phyloP scores from a whole-genome alignment of 2,113 vertebrate species.

The Odontophorus gujanensis region DNA sequence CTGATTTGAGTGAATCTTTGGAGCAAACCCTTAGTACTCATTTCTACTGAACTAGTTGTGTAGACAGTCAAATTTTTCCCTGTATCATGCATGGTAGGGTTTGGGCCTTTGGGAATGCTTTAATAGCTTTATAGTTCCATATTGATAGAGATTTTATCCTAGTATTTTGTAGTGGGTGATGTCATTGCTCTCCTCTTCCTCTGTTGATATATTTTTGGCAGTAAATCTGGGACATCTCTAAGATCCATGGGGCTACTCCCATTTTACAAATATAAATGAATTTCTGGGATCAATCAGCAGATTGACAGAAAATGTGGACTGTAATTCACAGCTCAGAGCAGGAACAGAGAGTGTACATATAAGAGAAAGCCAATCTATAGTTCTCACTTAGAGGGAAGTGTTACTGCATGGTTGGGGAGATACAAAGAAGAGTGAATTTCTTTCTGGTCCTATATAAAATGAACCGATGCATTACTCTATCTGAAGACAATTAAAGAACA shows the following conservation, averaged over 20 bases:
- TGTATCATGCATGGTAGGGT: background rate
- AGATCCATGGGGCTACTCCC: background rate
- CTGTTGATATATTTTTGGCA: background rate
- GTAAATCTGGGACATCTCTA: background rate
- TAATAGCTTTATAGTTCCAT: background rate
- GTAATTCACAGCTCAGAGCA: background rate
- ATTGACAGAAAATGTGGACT: background rate
- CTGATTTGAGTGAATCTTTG: background rate
- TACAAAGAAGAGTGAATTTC: background rate
- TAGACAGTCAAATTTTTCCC: background rate
- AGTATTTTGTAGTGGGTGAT: background rate
- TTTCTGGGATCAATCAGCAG: background rate
- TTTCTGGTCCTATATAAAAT: background rate
- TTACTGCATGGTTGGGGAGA: background rate
- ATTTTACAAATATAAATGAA: background rate
- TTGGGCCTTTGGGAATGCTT: background rate
- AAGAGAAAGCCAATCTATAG: background rate
- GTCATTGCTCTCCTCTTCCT: background rate
- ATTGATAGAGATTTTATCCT: background rate
- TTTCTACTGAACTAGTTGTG: background rate
- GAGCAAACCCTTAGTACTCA: background rate
- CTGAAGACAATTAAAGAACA: background rate
- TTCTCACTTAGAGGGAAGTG: background rate
- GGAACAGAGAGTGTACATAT: background rate
- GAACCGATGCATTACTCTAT: background rate